phyloP scores from a whole-genome alignment of 64 coral and sea anemone species.

The Actinia equina region DNA sequence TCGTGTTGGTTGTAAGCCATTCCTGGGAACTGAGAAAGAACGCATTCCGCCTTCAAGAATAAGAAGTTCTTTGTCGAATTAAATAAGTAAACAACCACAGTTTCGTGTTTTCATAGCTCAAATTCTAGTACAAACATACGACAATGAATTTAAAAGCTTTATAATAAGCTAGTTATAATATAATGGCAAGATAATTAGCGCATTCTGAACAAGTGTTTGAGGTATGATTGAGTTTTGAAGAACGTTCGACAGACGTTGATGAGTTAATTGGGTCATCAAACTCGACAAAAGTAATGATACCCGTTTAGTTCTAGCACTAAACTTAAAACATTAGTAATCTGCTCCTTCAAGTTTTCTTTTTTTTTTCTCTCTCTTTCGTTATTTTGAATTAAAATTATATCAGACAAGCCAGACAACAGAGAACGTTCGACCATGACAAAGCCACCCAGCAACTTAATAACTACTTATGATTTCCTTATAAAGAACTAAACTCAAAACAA shows the following conservation, averaged over 20 bases:
- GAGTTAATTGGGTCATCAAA: slow-evolving; percentile 9
- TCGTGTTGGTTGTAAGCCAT: neutral
- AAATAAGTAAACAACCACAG: neutral
- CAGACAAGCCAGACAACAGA: neutral
- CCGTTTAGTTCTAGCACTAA: neutral
- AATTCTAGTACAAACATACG: neutral
- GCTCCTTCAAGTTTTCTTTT: neutral
- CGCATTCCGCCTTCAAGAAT: no score
- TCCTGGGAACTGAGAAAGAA: neutral
- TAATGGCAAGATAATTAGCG: neutral
- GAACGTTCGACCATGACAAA: neutral
- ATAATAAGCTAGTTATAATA: neutral
- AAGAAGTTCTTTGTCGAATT: no score
- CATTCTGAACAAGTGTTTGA: no score
- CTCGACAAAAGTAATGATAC: neutral
- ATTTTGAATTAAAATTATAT: no score
- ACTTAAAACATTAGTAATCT: neutral
- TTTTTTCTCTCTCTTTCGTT: no score
- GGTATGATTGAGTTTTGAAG: no score
- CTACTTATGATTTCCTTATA: neutral
- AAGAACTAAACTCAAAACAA: neutral
- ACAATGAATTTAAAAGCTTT: neutral
- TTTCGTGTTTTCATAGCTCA: neutral
- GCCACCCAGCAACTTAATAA: neutral
- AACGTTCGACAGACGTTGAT: neutral